Evolutionary conservation across 1,140 invertebrate species (phyloP), one percentile per base, ranked within the genome.

Genomic region (Drosophila takahashii): DNA sequence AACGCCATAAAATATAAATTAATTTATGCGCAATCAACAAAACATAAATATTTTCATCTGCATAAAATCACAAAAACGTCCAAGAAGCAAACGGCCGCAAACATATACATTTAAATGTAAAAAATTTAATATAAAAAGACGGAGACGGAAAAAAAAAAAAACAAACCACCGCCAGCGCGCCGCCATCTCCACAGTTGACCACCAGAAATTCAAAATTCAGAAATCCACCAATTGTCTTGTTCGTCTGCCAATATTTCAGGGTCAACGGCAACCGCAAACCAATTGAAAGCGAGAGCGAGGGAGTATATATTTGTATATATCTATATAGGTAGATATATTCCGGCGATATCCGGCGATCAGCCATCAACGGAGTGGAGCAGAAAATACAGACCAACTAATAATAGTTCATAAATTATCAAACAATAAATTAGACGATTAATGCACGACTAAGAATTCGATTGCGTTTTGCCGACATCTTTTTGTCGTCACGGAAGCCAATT

Each of bases 11-110:
- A 89, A 89, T 89, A 89, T 89, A 89, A 89, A 89, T 89, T 89
- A 89, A 89, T 89, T 89, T 89, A 89, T 89, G 84, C 84, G 84
- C 85, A 89, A 89, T 89, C 84, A 89, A 89, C 84, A 89, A 89
- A 89, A 89, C 84, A 89, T 89, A 89, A 89, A 89, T 89, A 89
- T 89, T 89, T 89, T 89, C 84, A 89, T 89, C 85, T 89, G 84
- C 84, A 89, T 89, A 89, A 85, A 85, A 85, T 58, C 81, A 85
- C 81, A 85, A 77, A 85, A 85, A 70, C 81, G 62, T 79, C 81
- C 76, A 84, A 84, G 80, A 75, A 84, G 80, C 75, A 73, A 56
- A 72, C 79, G 79, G 51, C 74, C 78, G 79, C 78, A 80, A 80
- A 81, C 78, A 54, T 73, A 64, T 41, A 72, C 77, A 83, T 81